Evolutionary conservation across 2,888 invertebrate genomes (phyloP).

Genomic region (Trilocha varians): DNA sequence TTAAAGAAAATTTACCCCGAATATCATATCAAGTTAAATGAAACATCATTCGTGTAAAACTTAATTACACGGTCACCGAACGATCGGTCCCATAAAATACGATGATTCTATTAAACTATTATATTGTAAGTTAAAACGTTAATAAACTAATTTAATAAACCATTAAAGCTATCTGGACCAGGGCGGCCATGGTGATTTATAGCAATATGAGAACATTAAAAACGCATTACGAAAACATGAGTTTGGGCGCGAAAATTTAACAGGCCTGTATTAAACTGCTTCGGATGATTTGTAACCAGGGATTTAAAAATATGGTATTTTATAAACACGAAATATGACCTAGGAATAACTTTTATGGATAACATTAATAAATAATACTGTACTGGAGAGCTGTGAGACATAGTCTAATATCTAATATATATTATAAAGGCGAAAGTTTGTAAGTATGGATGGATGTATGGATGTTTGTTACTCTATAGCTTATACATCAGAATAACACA

Average conservation of each 20-base stretch:
- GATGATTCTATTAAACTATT: slow-evolving; percentile 27
- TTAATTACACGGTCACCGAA: slow-evolving; percentile 6
- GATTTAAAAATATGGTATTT: background rate
- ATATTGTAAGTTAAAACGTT: slow-evolving; percentile 32
- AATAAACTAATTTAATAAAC: slow-evolving; percentile 65
- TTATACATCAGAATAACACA: too few relatives aligned
- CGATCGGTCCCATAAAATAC: slow-evolving; percentile 6
- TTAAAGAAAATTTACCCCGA: too few relatives aligned
- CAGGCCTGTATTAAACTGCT: slow-evolving; percentile 50
- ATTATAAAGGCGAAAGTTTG: too few relatives aligned
- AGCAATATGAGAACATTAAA: slow-evolving; percentile 73
- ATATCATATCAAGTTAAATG: too few relatives aligned
- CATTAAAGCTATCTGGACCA: slow-evolving; percentile 72
- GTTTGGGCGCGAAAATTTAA: slow-evolving; percentile 65
- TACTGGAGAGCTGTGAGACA: too few relatives aligned
- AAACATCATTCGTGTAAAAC: too few relatives aligned
- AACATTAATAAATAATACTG: too few relatives aligned
- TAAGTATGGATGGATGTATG: too few relatives aligned
- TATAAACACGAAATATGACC: background rate
- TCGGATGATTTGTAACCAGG: slow-evolving; percentile 39
- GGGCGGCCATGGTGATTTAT: slow-evolving; percentile 67
- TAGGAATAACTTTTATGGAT: too few relatives aligned
- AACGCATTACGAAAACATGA: slow-evolving; percentile 73
- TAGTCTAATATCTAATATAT: too few relatives aligned
- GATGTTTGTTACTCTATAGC: too few relatives aligned